phyloP scores from a whole-genome alignment of 2,113 vertebrate genomes.

The Tragelaphus buxtoni region DNA sequence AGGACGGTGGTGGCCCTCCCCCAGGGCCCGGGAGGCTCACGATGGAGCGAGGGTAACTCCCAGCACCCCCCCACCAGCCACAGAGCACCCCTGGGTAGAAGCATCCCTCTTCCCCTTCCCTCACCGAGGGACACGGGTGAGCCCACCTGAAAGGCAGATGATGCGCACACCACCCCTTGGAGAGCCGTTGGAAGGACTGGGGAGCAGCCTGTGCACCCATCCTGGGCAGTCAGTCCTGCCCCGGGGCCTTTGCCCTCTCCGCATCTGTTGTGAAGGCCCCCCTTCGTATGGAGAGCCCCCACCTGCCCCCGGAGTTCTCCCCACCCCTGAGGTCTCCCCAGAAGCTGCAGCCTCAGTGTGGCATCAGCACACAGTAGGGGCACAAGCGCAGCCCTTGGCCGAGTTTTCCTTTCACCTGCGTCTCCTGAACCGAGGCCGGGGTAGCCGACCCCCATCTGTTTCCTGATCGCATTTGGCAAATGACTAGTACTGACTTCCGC shows the following conservation, averaged over 20 bases:
- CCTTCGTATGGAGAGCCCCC: neutral
- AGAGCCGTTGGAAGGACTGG: accelerated
- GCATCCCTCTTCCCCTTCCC: neutral
- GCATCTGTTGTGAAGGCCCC: accelerated
- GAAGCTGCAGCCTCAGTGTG: no score
- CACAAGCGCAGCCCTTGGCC: accelerated
- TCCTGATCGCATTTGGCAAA: conserved; percentile 47
- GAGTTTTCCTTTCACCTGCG: accelerated
- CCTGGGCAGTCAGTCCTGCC: accelerated
- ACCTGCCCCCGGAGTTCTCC: accelerated
- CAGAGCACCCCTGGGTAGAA: neutral
- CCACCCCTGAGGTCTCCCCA: no score
- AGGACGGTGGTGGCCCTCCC: accelerated
- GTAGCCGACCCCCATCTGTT: neutral
- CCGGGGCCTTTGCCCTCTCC: neutral
- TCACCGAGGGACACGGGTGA: accelerated
- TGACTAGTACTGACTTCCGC: conserved; percentile 51
- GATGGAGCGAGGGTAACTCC: accelerated
- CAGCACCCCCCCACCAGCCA: accelerated
- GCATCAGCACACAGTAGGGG: neutral
- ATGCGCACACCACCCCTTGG: accelerated
- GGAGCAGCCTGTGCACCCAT: accelerated
- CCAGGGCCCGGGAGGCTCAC: neutral
- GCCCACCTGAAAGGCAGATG: accelerated
- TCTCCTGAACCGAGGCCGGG: accelerated